These are phyloP conservation scores for Alloscopus bannaensis DNA, from an alignment of 2,888 invertebrate genomes.

Conservation along the genomic window DNA sequence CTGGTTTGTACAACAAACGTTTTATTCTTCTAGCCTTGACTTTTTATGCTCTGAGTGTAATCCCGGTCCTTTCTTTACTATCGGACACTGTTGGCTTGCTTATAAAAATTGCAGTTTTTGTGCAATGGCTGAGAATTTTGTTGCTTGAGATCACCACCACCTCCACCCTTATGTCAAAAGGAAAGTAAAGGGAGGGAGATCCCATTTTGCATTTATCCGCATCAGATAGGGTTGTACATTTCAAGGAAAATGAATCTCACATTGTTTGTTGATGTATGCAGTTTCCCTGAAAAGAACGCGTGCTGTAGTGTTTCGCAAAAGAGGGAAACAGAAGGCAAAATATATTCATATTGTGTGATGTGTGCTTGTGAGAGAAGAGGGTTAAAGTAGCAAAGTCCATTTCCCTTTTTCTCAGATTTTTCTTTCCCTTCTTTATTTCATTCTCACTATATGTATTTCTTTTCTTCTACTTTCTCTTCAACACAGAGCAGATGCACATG, in stretches of 20 bases:
- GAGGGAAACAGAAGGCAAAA: neutral
- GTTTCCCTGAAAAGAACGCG: neutral
- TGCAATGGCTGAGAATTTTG: no score
- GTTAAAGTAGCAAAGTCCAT: constrained; percentile 57
- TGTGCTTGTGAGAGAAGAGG: neutral
- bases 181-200: neutral
- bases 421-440: constrained; percentile 19
- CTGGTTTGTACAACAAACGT: no score
- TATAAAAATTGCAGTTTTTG: no score
- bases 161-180: neutral
- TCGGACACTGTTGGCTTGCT: no score
- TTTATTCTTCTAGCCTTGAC: no score
- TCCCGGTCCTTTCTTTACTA: no score
- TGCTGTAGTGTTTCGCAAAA: neutral
- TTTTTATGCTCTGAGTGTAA: no score
- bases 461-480: no score
- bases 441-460: constrained; percentile 38
- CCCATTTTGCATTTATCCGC: neutral
- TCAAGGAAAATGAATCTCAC: neutral
- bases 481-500: no score
- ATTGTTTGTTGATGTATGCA: neutral
- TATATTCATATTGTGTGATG: neutral
- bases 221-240: neutral
- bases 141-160: no score
- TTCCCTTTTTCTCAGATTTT: constrained; percentile 25